Evolutionary conservation across 2,797 vertebrate species (phyloP), one percentile per base, ranked within the genome.

Genomic region (Echeneis naucrates): DNA sequence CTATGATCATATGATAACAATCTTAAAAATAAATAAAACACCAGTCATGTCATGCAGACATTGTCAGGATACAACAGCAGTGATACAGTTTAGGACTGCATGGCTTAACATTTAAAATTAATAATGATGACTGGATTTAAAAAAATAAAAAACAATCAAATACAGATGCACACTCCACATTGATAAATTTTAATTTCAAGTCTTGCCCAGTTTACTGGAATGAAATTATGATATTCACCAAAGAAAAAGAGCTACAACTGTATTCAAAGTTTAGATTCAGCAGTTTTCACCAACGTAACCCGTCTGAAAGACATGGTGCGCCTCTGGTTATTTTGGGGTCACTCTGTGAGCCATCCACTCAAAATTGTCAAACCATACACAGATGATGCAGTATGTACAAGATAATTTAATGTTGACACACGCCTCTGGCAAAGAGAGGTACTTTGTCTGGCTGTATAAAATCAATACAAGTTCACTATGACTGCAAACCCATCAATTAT

Each of bases 321-420:
- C 73, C 37, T 52, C 51, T 7, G 65, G 57, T 56, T 71, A 54
- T 65, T 67, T 35, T 55, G 23, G 40, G 42, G 53, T 48, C 47
- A 54, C 53, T 68, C 62, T 78, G 44, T 68, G 56, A 67, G 51
- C 23, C 67, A 47, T 73, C 37, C 59, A 58, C 47, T 76, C n/a
- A 70, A 69, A 79, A 5, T 69, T 45, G 59, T 71, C 76, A 72
- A 68, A 86, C 51, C 50, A 45, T 58, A 68, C 8, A 67, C 32
- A 47, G 50, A 56, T 35, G 61, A 75, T 10, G 27, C 45, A 60
- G 40, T 24, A 26, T 44, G 52, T 26, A 32, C 24, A 26, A 44
- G 33, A 63, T 35, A 42, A 63, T 63, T 30, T 62, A 44, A 73
- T 76, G 2, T 42, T 54, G 73, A 82, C 66, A 75, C 7, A n/a